phyloP scores from a whole-genome alignment of 2,888 invertebrate genomes.

The Lithophane ornitopus region DNA sequence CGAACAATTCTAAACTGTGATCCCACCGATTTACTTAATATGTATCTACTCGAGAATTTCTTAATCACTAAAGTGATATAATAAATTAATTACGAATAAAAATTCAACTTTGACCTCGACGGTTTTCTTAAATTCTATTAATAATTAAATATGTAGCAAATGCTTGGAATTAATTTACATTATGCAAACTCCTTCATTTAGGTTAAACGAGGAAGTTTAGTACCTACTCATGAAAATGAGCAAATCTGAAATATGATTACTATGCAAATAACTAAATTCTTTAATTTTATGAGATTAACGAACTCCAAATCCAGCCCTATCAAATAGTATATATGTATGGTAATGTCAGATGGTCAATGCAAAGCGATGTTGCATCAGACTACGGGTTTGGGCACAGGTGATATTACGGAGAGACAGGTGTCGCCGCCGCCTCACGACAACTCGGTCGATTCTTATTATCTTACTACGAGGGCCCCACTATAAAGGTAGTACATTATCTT shows the following conservation, averaged over 20 bases:
- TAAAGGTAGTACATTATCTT: conserved; percentile 26
- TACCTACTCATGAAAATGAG: no score
- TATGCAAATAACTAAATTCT: no score
- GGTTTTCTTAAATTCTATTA: conserved; percentile 9
- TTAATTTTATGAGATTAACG: conserved; percentile 3
- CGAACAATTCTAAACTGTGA: conserved; percentile 22
- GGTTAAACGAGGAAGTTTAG: background rate
- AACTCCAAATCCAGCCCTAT: conserved; percentile 10
- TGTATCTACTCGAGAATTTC: conserved; percentile 32
- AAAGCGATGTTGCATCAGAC: conserved; percentile 55
- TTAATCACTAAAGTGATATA: conserved; percentile 7
- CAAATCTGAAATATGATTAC: background rate
- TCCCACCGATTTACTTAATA: conserved; percentile 13
- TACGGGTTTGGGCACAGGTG: conserved; percentile 26
- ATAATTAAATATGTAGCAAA: conserved; percentile 17
- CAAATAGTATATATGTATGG: conserved; percentile 34
- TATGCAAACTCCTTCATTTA: conserved; percentile 1
- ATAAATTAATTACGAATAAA: conserved; percentile 9
- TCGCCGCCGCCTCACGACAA: conserved; percentile 11
- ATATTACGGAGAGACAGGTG: conserved; percentile 55
- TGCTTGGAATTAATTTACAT: background rate
- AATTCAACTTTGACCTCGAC: conserved; percentile 21
- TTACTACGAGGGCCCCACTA: conserved; percentile 38
- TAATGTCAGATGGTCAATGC: conserved; percentile 37
- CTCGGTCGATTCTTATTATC: conserved; percentile 25